Evolutionary conservation across 2,797 vertebrate genomes (phyloP).

Genomic region (Sebastolobus altivelis): DNA sequence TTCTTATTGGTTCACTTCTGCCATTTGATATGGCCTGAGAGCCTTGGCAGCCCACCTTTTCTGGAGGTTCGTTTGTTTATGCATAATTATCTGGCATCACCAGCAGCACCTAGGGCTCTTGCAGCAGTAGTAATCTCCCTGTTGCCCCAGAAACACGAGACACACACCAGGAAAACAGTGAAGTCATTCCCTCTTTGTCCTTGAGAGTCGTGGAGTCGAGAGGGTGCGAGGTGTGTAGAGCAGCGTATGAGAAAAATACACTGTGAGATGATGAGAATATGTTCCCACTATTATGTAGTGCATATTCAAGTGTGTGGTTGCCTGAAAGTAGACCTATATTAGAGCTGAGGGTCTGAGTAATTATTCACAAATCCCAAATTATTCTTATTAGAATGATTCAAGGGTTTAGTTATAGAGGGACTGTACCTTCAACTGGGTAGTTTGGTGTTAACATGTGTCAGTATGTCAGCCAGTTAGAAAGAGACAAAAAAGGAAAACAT

Average conservation of each 20-base stretch:
- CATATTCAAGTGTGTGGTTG: not conserved
- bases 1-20: slow-evolving; percentile 23
- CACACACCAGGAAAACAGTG: slow-evolving; percentile 73
- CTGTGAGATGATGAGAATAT: slow-evolving; percentile 8
- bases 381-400: not conserved
- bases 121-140: slow-evolving; percentile 73
- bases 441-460: not conserved
- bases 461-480: not conserved
- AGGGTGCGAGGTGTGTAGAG: slow-evolving; percentile 49
- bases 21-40: slow-evolving; percentile 45
- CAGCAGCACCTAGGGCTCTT: slow-evolving; percentile 71
- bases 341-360: not conserved
- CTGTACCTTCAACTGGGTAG: not conserved
- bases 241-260: slow-evolving; percentile 23
- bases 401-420: not conserved
- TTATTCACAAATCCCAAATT: not conserved
- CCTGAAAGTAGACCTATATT: not conserved
- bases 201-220: slow-evolving; percentile 59
- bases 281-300: slow-evolving; percentile 6
- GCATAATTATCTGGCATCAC: slow-evolving; percentile 76
- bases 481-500: not conserved
- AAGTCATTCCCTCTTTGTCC: slow-evolving; percentile 79
- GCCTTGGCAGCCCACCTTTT: slow-evolving; percentile 56
- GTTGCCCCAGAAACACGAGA: slow-evolving; percentile 81
- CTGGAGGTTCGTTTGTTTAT: slow-evolving; percentile 68